Evolutionary conservation across 1,140 invertebrate genomes (phyloP), one percentile per base, ranked within the genome.

Genomic region (Drosophila persimilis): DNA sequence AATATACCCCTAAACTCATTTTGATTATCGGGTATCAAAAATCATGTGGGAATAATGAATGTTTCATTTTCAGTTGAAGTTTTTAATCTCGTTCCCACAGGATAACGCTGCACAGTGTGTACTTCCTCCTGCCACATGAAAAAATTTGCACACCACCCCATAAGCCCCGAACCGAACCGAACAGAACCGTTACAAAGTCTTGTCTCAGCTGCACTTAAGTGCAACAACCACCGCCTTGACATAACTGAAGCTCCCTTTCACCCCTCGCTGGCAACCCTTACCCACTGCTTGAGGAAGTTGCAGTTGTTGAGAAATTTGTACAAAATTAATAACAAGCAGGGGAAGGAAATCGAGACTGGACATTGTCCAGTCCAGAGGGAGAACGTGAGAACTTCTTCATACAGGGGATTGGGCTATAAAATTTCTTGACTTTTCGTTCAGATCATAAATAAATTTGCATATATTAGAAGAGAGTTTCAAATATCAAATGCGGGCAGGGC

Each of bases 371-470:
- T 62, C 35, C 20, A 29, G 17, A 4, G 11, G 43, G 64, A 4
- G 58, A 85, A 66, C 81, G 81, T 85, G 81, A 85, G 81, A 85
- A 85, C 47, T 64, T 85, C 53, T 35, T 64, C 4, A 8, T 13
- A 2, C 41, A 6, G 15, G 43, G 70, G 29, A 63, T 70, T 62
- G 51, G 53, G 59, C 41, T 47, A 17, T 69, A 50, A 11, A 57
- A 57, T 62, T 51, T 59, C 50, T 51, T 83, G 69, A 81, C 73
- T 78, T 80, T 80, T 62, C 56, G 24, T 55, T 69, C 13, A 47
- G 79, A 77, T 78, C 73, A 64, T 81, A 55, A 73, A 83, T 74
- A 70, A 73, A 76, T 72, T 84, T 72, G 60, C 77, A 80, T 80
- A 80, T 43, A 44, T 64, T 65, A 64, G 5, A 29, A 35, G 24